phyloP scores from a whole-genome alignment of 2,797 vertebrate species.

The Tangara arthus region DNA sequence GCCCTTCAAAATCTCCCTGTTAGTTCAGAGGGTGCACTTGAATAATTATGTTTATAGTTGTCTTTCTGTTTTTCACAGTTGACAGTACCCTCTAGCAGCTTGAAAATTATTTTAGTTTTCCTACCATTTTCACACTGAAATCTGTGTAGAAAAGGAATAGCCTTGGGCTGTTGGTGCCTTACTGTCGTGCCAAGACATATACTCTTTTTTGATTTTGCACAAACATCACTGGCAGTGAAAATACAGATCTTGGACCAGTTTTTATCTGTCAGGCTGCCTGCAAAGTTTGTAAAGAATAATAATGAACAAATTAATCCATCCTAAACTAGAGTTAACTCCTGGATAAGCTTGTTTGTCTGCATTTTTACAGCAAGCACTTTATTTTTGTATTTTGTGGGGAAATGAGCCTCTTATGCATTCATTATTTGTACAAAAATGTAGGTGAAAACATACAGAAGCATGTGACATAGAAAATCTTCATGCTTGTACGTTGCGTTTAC shows the following conservation, averaged over 20 bases:
- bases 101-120: conserved; percentile 26
- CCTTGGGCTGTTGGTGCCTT: not conserved
- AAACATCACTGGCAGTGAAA: not conserved
- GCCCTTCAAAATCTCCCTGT: not conserved
- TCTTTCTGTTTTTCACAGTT: not conserved
- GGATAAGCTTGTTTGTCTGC: not conserved
- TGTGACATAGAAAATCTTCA: not conserved
- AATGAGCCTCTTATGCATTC: not conserved
- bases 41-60: conserved; percentile 23
- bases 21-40: not conserved
- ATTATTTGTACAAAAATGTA: not conserved
- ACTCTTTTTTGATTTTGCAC: not conserved
- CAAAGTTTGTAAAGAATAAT: not conserved
- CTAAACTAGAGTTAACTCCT: not conserved
- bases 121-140: not conserved
- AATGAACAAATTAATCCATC: not conserved
- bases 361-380: not conserved
- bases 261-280: not conserved
- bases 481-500: not conserved
- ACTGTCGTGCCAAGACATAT: not conserved
- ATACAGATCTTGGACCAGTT: not conserved
- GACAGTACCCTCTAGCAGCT: not conserved
- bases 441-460: not conserved
- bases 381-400: not conserved
- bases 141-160: not conserved